Percentiles rank a stretch among this genome's conserved stretches.
phyloP scores from a whole-genome alignment of 2,113 vertebrate genomes.

The Megalops atlanticus region DNA sequence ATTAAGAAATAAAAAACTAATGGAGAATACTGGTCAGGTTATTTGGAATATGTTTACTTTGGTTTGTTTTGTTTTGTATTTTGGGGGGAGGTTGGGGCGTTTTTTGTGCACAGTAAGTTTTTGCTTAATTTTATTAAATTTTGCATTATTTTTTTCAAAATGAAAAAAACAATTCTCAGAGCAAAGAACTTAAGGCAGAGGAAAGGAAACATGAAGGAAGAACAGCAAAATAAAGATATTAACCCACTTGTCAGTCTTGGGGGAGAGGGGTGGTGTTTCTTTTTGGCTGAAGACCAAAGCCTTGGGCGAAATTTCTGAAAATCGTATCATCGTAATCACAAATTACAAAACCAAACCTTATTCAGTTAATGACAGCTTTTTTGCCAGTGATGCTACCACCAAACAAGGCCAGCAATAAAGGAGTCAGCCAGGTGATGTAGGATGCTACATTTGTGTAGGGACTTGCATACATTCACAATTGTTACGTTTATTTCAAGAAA shows the following conservation, averaged over 20 bases:
- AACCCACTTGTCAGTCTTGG: conserved; percentile 79
- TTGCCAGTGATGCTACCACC: conserved; percentile 84
- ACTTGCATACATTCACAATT: neutral
- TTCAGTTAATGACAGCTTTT: conserved; percentile 33
- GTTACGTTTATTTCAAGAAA: neutral
- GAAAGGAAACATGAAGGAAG: neutral
- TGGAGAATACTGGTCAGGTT: conserved; percentile 21
- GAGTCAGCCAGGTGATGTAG: conserved; percentile 77
- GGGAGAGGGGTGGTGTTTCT: conserved; percentile 65
- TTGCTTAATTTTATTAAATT: no score
- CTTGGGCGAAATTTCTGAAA: conserved; percentile 80
- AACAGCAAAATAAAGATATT: conserved; percentile 44
- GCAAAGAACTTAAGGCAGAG: conserved; percentile 73
- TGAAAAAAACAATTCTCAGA: conserved; percentile 60
- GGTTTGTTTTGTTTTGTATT: neutral
- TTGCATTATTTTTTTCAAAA: neutral
- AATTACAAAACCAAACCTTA: conserved; percentile 74
- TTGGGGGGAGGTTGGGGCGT: no score
- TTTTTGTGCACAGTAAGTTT: conserved; percentile 24
- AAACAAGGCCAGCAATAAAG: conserved; percentile 90
- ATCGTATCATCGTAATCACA: conserved; percentile 73
- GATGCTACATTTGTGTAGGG: conserved; percentile 54
- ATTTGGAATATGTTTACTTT: conserved; percentile 63
- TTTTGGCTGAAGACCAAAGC: conserved; percentile 73
- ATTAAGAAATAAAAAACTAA: conserved; percentile 15